Evolutionary conservation across 2,113 vertebrate genomes (phyloP).

Genomic region (Pygoscelis adeliae): DNA sequence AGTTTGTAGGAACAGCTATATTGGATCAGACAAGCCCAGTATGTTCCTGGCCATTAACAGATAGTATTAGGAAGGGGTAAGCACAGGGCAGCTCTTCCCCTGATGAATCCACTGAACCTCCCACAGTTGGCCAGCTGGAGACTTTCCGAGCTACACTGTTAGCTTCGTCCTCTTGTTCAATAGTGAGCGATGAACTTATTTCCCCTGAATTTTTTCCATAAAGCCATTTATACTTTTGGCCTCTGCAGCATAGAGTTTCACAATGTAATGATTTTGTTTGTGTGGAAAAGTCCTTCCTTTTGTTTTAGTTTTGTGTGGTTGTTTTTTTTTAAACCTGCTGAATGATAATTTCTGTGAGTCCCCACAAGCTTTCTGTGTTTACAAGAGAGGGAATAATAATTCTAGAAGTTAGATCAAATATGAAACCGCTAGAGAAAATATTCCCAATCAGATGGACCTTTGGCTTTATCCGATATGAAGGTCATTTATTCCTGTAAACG

Average conservation of each 20-base stretch:
- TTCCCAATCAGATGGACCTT: background rate
- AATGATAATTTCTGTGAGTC: background rate
- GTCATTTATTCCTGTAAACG: background rate
- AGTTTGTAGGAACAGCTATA: background rate
- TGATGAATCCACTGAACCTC: background rate
- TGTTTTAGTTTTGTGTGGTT: background rate
- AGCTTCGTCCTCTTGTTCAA: background rate
- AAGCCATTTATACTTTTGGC: conserved; percentile 29
- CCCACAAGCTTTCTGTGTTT: conserved; percentile 20
- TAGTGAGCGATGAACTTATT: background rate
- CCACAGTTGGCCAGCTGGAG: background rate
- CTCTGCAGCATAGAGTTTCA: background rate
- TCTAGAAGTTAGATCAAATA: background rate
- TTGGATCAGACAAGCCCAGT: background rate
- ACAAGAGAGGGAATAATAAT: background rate
- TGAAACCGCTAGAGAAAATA: background rate
- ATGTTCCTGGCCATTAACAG: background rate
- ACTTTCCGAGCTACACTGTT: background rate
- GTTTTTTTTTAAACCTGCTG: background rate
- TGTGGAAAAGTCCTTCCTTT: conserved; percentile 17
- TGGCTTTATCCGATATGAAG: background rate
- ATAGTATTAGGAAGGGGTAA: background rate
- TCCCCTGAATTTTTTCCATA: conserved; percentile 12
- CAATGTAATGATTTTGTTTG: conserved; percentile 60
- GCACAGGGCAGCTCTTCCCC: background rate